A percentile compares a stretch with the other conserved stretches of the same genome.
phyloP scores from a whole-genome alignment of 92 coral and sea anemone species.

The Galaxea fascicularis region DNA sequence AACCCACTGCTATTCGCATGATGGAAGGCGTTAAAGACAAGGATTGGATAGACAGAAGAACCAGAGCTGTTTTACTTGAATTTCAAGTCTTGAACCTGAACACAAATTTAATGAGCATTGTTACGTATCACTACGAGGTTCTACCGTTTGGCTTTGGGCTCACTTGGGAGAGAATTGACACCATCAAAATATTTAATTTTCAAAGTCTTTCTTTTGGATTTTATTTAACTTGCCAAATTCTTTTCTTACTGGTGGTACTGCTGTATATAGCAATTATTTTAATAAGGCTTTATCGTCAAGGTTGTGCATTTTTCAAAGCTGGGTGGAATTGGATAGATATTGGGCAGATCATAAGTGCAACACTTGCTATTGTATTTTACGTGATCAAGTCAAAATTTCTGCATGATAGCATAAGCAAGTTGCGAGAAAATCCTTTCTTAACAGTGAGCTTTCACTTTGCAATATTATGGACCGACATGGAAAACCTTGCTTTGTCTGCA shows the following conservation, averaged over 20 bases:
- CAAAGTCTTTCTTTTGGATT: slow-evolving; percentile 40
- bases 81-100: slow-evolving; percentile 43
- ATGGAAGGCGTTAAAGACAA: slow-evolving; percentile 47
- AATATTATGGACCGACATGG: slow-evolving; percentile 52
- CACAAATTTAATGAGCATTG: slow-evolving; percentile 44
- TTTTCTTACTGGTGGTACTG: slow-evolving; percentile 41
- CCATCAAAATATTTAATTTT: slow-evolving; percentile 27
- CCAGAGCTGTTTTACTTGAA: slow-evolving; percentile 41
- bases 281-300: slow-evolving; percentile 38
- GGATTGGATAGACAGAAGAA: slow-evolving; percentile 42
- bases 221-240: slow-evolving; percentile 48
- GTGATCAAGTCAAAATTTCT: slow-evolving; percentile 40
- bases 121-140: slow-evolving; percentile 34
- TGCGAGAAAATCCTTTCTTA: slow-evolving; percentile 45
- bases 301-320: slow-evolving; percentile 8
- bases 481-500: slow-evolving; percentile 47
- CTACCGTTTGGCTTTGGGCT: slow-evolving; percentile 45
- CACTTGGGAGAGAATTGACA: slow-evolving; percentile 38
- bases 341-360: slow-evolving; percentile 35
- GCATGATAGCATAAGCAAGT: slow-evolving; percentile 37
- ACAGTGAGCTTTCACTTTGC: slow-evolving; percentile 59
- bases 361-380: slow-evolving; percentile 51
- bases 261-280: slow-evolving; percentile 30
- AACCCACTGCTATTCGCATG: slow-evolving; percentile 48
- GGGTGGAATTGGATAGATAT: slow-evolving; percentile 58